Evolutionary conservation across 2,888 invertebrate genomes (phyloP), one percentile per base, ranked within the genome.

Genomic region (Xestobium rufovillosum): DNA sequence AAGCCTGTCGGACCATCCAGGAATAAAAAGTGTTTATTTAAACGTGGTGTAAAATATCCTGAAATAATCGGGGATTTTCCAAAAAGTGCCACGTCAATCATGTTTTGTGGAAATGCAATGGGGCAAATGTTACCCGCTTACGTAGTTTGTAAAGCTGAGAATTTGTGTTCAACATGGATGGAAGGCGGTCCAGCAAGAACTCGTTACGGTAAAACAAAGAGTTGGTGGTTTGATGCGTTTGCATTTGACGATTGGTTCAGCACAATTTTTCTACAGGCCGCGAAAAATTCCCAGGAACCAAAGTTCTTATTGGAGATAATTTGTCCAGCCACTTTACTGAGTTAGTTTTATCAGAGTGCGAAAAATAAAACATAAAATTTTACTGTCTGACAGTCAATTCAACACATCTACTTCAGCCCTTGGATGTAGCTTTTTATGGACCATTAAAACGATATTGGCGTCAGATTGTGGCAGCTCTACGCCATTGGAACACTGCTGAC

Each of bases 161-260:
- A 37, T 10, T 11, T 37, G 32, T 37, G 25, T 17, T 9, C 27
- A 23, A 27, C 14, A 8, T 32, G 9, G 25, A 16, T 10, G 34
- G 27, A 15, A 3, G 26, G 26, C 11, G 25, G 14, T 13, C 14
- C 34, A 3, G 34, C 13, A 26, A 14, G 11, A 34, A n/a, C n/a
- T n/a, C n/a, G 23, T 19, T 19, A 19, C n/a, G 23, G 23, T 19
- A 19, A n/a, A 19, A 19, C 23, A 16, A 35, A 35, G 16, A 29
- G 19, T 35, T 27, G 35, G 13, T 36, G 36, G 36, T 36, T 31
- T 36, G 36, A 30, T 31, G 25, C 31, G 13, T 6, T 12, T 10
- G 10, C 13, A 14, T 31, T 27, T 12, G 13, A 19, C 10, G 33
- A 33, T 15, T 31, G 31, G 31, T 31, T 31, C 6, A 15, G 11